Evolutionary conservation across 2,888 invertebrate species (phyloP), one percentile per base, ranked within the genome.

Genomic region (Chymomyza amoena): DNA sequence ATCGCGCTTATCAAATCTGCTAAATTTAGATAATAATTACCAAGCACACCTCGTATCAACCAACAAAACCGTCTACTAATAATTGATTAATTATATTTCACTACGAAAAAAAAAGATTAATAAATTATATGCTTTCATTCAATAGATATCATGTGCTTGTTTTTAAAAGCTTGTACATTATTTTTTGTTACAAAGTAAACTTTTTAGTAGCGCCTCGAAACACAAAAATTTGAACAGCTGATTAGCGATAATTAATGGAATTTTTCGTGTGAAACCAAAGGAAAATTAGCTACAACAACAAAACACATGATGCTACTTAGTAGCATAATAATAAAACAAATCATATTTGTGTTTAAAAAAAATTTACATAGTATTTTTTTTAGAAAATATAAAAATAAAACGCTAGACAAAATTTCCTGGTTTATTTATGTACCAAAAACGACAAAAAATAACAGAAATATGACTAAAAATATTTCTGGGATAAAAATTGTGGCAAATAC

Each of bases 351-450:
- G 32, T 32, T 16, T 10, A 32, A 60, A 60, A 59, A 59, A n/a
- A 9, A 25, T 59, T 28, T 32, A 20, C 32, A 6, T 59, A n/a
- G n/a, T n/a, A 20, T 59, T 6, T 28, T 36, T 59, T 18, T 56
- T 56, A 7, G 52, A n/a, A 45, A 45, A 45, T 45, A 45, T 45
- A 45, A 45, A 45, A 13, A 45, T 45, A 45, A 45, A 45, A 13
- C 3, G 13, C 39, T 10, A 10, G 39, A 13, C 39, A 45, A 75
- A 75, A 76, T 72, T 78, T 79, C 73, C 84, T 78, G 69, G 75
- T 83, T 83, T 85, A 83, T 83, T 83, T 85, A 84, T 70, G 86
- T 86, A 74, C 73, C 78, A 76, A 75, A 72, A 76, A 72, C 79
- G 36, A 83, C 84, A 86, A 86, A 84, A 84, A 84, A 86, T 86